Conservation (phyloP, 2,113 vertebrate species). For the Ochotona princeps region DNA sequence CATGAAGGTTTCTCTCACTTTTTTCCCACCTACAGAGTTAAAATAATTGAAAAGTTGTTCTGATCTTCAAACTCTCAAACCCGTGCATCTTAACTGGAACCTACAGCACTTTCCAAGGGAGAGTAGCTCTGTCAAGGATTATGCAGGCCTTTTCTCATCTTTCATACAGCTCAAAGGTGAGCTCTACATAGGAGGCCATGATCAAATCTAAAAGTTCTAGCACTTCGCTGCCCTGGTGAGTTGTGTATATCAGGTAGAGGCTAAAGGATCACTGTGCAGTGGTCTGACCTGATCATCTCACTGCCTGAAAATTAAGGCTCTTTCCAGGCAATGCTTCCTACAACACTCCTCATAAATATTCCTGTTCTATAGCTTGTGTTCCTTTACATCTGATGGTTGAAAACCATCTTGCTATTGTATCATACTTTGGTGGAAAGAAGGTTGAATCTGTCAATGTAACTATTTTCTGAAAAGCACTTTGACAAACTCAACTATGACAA, state of each 20-base stretch:
- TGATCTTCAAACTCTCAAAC: constrained; percentile 29
- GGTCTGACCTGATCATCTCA: not conserved
- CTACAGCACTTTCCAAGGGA: not conserved
- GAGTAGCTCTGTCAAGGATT: not conserved
- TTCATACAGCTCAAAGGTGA: not conserved
- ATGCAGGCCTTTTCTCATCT: not conserved
- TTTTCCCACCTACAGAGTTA: constrained; percentile 39
- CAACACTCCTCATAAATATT: not conserved
- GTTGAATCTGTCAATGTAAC: not conserved
- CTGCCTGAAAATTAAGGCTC: too few species aligned
- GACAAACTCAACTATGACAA: not conserved
- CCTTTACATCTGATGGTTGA: not conserved
- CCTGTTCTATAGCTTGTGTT: not conserved
- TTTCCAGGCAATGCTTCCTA: too few species aligned
- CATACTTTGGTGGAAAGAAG: not conserved
- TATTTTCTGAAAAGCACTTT: not conserved
- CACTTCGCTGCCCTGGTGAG: not conserved
- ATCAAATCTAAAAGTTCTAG: not conserved
- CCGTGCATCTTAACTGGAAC: not conserved
- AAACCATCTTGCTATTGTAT: not conserved
- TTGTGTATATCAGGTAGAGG: not conserved
- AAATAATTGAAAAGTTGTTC: constrained; percentile 39
- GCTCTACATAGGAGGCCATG: not conserved
- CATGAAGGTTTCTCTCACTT: constrained; percentile 10
- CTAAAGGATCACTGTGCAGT: not conserved